These are phyloP conservation scores for Cydia pomonella DNA, from an alignment of 1,140 invertebrate species.

Conservation along the genomic window DNA sequence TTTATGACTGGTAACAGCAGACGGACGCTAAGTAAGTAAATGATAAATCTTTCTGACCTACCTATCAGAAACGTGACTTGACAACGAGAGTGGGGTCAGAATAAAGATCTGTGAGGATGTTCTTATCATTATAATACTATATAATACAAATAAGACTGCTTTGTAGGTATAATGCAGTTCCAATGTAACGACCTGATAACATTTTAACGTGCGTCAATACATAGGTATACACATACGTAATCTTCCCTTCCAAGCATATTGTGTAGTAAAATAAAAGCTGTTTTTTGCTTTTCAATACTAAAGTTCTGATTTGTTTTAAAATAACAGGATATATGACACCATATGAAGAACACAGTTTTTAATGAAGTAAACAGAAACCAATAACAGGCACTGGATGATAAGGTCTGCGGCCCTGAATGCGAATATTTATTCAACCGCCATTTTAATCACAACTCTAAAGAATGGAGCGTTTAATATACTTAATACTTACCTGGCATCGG, in stretches of 20 bases:
- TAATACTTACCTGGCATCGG: background rate
- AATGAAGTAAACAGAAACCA: no score
- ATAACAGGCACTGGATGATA: background rate
- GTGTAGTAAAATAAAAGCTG: no score
- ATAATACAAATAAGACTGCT: conserved; percentile 19
- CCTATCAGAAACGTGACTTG: conserved; percentile 40
- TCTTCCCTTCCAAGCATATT: no score
- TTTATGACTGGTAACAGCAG: background rate
- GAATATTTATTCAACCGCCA: background rate
- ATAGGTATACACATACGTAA: no score
- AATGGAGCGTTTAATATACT: background rate
- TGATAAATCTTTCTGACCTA: conserved; percentile 42
- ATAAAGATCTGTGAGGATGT: conserved; percentile 34
- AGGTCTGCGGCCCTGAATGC: conserved; percentile 1
- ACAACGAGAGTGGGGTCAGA: conserved; percentile 42
- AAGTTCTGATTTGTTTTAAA: no score
- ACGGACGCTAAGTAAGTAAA: conserved; percentile 18
- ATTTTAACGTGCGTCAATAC: background rate
- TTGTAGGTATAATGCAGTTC: background rate
- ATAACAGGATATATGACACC: no score
- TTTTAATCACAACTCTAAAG: background rate
- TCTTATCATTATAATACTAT: conserved; percentile 36
- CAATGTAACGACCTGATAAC: conserved; percentile 2
- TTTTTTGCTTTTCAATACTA: no score
- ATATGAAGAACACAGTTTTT: no score